A percentile compares a stretch with the other conserved stretches of the same genome.
Evolutionary conservation across 2,797 vertebrate genomes (phyloP).

Genomic region (Sylvia borin): DNA sequence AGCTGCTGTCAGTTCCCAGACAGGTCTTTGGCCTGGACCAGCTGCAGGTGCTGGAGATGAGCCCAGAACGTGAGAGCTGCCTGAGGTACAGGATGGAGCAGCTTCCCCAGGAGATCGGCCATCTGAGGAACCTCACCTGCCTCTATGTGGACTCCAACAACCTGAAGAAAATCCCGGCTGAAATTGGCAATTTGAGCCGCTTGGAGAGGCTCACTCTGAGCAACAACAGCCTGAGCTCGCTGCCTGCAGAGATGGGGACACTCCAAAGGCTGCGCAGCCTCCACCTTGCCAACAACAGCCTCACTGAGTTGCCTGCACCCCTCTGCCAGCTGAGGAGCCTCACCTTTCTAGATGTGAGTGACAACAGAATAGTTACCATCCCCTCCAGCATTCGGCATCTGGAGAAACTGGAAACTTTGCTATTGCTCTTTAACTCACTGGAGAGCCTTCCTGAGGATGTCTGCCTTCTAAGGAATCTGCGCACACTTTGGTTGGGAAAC

Average conservation of each 20-base stretch:
- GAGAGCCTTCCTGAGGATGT: slow-evolving; percentile 20
- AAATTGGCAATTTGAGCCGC: slow-evolving; percentile 38
- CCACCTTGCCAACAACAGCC: slow-evolving; percentile 66
- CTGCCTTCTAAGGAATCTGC: slow-evolving; percentile 52
- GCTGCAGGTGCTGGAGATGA: slow-evolving; percentile 70
- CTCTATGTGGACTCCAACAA: slow-evolving; percentile 68
- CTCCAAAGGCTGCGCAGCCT: slow-evolving; percentile 61
- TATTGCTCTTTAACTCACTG: slow-evolving; percentile 56
- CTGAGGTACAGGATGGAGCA: slow-evolving; percentile 47
- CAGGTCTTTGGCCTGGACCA: slow-evolving; percentile 56
- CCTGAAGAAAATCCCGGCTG: slow-evolving; percentile 47
- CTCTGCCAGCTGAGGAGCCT: slow-evolving; percentile 61
- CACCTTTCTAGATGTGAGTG: slow-evolving; percentile 58
- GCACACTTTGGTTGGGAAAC: slow-evolving; percentile 56
- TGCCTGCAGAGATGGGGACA: slow-evolving; percentile 41
- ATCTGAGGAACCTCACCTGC: slow-evolving; percentile 46
- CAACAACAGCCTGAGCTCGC: slow-evolving; percentile 47
- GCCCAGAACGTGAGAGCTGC: slow-evolving; percentile 61
- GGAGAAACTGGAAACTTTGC: slow-evolving; percentile 42
- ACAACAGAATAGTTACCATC: slow-evolving; percentile 55
- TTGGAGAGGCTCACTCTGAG: slow-evolving; percentile 69
- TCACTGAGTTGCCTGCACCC: slow-evolving; percentile 19
- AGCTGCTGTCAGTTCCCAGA: not conserved
- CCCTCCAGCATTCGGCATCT: slow-evolving; percentile 36
- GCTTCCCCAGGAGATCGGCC: slow-evolving; percentile 50